These are phyloP conservation scores for Gopherus flavomarginatus DNA, from an alignment of 2,113 vertebrate species.

Conservation along the genomic window DNA sequence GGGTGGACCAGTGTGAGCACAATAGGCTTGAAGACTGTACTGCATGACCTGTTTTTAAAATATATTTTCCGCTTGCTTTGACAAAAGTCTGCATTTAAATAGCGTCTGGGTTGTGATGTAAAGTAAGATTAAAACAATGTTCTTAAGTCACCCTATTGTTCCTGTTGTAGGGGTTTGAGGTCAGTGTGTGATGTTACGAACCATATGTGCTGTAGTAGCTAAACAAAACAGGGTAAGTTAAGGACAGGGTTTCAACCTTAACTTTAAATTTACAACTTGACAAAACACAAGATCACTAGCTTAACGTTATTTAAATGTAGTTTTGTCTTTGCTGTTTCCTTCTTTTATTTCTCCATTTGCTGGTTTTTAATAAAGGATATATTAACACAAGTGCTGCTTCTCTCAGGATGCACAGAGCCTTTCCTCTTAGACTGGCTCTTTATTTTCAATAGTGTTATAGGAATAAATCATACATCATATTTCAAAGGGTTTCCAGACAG, in stretches of 20 bases:
- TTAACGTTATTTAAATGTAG: slow-evolving; percentile 23
- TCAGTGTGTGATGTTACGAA: background rate
- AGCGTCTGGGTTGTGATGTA: background rate
- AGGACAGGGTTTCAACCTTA: slow-evolving; percentile 13
- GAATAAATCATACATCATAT: slow-evolving; percentile 40
- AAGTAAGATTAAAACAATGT: background rate
- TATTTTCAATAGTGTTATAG: slow-evolving; percentile 42
- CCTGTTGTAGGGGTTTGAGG: background rate
- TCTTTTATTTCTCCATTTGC: background rate
- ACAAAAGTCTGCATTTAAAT: slow-evolving; percentile 18
- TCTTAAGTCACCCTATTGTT: background rate
- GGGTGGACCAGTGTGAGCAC: background rate
- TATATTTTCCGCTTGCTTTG: background rate
- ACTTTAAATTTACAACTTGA: background rate
- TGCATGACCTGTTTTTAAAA: background rate
- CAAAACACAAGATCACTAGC: slow-evolving; percentile 5
- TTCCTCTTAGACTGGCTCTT: slow-evolving; percentile 36
- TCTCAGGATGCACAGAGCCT: slow-evolving; percentile 53
- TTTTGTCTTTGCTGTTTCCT: background rate
- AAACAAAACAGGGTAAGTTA: slow-evolving; percentile 6
- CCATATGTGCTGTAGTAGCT: background rate
- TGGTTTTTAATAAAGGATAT: slow-evolving; percentile 65
- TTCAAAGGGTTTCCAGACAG: background rate
- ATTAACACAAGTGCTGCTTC: slow-evolving; percentile 48
- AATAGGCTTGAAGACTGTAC: background rate